A percentile compares a stretch with the other conserved stretches of the same genome.
These are phyloP conservation scores for Sebastes flavidus DNA, from an alignment of 2,797 vertebrate genomes.

Conservation along the genomic window DNA sequence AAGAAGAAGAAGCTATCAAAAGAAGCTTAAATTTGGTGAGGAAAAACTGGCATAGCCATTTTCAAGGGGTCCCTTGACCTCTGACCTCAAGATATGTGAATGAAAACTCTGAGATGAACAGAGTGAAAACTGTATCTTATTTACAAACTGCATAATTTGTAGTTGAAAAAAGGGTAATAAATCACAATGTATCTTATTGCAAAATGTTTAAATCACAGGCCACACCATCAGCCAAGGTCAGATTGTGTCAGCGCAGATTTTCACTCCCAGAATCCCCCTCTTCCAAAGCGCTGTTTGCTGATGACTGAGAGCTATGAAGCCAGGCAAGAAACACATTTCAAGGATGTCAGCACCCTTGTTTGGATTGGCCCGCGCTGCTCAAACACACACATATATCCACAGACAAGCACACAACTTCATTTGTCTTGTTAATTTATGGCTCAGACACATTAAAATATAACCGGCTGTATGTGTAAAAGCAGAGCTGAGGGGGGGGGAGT, in stretches of 20 bases:
- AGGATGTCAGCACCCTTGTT: conserved; percentile 63
- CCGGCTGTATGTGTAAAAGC: conserved; percentile 28
- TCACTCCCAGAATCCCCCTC: conserved; percentile 41
- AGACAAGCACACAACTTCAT: conserved; percentile 41
- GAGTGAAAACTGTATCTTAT: no score
- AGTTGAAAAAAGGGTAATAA: no score
- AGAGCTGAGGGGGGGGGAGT: background rate
- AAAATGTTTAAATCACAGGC: background rate
- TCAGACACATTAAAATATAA: conserved; percentile 50
- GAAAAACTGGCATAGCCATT: no score
- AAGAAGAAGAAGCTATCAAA: no score
- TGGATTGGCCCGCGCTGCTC: conserved; percentile 50
- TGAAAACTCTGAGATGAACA: no score
- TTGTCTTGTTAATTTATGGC: conserved; percentile 61
- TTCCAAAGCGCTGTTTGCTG: conserved; percentile 20
- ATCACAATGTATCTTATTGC: no score
- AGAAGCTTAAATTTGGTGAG: no score
- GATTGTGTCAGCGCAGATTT: conserved; percentile 21
- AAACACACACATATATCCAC: conserved; percentile 13
- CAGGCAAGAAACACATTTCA: conserved; percentile 54
- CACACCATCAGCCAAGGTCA: conserved; percentile 37
- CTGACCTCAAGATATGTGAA: no score
- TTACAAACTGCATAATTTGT: no score
- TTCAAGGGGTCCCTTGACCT: no score
- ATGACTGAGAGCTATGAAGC: conserved; percentile 38